Base-by-base conservation (phyloP, 2,888 invertebrate genomes). In the Rhamphomyia laevipes region DNA sequence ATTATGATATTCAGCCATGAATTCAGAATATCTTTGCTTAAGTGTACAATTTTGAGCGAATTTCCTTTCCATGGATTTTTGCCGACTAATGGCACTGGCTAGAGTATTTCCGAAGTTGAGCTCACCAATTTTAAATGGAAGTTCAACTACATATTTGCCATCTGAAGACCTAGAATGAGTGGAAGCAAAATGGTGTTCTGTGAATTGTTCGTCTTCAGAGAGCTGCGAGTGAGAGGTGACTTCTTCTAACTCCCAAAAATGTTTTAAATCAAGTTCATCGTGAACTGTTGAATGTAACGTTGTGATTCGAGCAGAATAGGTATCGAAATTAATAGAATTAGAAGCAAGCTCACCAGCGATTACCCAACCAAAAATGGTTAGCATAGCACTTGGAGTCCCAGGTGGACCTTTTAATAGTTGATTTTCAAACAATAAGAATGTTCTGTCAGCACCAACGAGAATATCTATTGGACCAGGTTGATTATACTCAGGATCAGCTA, bases 401-500 rank as follows among this genome's bases (percentile, higher is more conserved):
- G 9, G n/a, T 3, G n/a, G 11, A 30, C 15, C 23, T 17, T 44
- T 27, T 13, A 51, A 31, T 17, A 46, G 47, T 21, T 53, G 46
- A 2, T 51, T 47, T 17, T 41, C 50, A 38, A 30, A 49, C 44
- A 50, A 49, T 31, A 40, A 50, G 47, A 50, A 51, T 21, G 43
- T 27, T 35, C 50, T 45, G 45, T 53, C 53, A 18, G 47, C 51
- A 30, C 52, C 51, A 47, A 55, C 45, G 2, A 53, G 46, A 11
- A 54, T 23, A 17, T 54, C 53, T 49, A 53, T 47, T n/a, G 49
- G 40, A 17, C 41, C 46, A 44, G 50, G 37, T 13, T 49, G 47
- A 48, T 51, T 51, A 30, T 52, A 54, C 11, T 47, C 42, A 31
- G 51, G 52, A 45, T 56, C 49, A 27, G 52, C 53, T 33, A 56